Percentiles rank a stretch among this genome's conserved stretches.
Evolutionary conservation across 2,113 vertebrate genomes (phyloP).

Genomic region (Plectropomus leopardus): DNA sequence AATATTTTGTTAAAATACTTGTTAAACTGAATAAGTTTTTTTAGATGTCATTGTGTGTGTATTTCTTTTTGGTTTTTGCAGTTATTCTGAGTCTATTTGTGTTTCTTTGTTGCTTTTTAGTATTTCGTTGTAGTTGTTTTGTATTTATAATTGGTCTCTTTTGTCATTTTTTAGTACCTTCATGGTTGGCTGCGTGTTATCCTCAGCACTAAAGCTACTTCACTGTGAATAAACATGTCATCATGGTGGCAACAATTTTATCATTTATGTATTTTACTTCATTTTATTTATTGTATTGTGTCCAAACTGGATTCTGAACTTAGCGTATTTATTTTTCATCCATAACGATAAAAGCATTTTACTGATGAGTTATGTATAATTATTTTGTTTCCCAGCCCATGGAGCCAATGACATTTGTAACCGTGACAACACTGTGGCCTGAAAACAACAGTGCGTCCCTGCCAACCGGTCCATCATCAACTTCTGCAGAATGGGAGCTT

Average conservation of each 20-base stretch:
- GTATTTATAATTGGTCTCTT: too few species aligned
- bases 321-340: not conserved
- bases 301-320: not conserved
- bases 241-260: not conserved
- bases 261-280: not conserved
- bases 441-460: constrained; percentile 58
- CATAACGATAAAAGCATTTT: not conserved
- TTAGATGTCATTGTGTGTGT: too few species aligned
- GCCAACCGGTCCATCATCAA: not conserved
- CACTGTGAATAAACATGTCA: not conserved
- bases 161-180: too few species aligned
- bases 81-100: too few species aligned
- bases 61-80: too few species aligned
- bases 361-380: not conserved
- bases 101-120: too few species aligned
- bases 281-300: not conserved
- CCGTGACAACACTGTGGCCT: constrained; percentile 4
- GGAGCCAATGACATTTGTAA: constrained; percentile 28
- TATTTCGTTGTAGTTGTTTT: too few species aligned
- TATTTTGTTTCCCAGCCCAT: constrained; percentile 46
- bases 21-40: too few species aligned
- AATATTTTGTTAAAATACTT: too few species aligned
- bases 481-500: constrained; percentile 70
- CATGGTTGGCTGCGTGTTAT: not conserved
- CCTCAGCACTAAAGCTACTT: not conserved